A percentile compares a stretch with the other conserved stretches of the same genome.
Conservation (phyloP, 2,797 vertebrate genomes). For the Hippoglossus hippoglossus region DNA sequence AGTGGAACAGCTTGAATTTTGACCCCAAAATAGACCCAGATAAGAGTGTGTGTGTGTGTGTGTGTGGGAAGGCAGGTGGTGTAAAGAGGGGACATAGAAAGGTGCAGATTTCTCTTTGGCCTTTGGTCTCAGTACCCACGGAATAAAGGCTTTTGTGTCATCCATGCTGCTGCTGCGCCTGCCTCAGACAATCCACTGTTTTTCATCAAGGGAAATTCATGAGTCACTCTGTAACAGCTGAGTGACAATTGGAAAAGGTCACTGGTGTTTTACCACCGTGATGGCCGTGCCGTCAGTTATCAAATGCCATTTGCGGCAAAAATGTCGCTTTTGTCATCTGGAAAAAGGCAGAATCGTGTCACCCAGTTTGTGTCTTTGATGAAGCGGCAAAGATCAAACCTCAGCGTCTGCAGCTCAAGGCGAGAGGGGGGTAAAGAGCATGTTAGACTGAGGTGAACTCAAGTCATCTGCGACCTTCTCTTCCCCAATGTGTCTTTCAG, state of each 20-base stretch:
- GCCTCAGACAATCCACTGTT: neutral
- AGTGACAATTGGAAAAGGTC: slow-evolving; percentile 63
- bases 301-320: slow-evolving; percentile 50
- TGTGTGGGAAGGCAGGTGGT: no score
- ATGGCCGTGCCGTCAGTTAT: slow-evolving; percentile 45
- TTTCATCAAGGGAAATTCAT: slow-evolving; percentile 14
- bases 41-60: no score
- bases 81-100: no score
- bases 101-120: neutral
- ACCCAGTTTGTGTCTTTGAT: slow-evolving; percentile 48
- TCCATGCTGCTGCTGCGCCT: slow-evolving; percentile 3
- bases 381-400: slow-evolving; percentile 57
- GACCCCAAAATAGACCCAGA: no score
- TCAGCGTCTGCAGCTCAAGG: slow-evolving; percentile 47
- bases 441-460: slow-evolving; percentile 37
- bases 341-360: slow-evolving; percentile 48
- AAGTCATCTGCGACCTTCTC: neutral
- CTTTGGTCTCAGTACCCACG: neutral
- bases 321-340: slow-evolving; percentile 44
- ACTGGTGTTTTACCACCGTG: slow-evolving; percentile 62
- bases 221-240: slow-evolving; percentile 44
- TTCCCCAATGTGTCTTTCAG: neutral
- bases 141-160: slow-evolving; percentile 3
- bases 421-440: slow-evolving; percentile 40
- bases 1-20: no score